Base-by-base conservation (phyloP, 2,888 invertebrate species). In the Andrena camellia region DNA sequence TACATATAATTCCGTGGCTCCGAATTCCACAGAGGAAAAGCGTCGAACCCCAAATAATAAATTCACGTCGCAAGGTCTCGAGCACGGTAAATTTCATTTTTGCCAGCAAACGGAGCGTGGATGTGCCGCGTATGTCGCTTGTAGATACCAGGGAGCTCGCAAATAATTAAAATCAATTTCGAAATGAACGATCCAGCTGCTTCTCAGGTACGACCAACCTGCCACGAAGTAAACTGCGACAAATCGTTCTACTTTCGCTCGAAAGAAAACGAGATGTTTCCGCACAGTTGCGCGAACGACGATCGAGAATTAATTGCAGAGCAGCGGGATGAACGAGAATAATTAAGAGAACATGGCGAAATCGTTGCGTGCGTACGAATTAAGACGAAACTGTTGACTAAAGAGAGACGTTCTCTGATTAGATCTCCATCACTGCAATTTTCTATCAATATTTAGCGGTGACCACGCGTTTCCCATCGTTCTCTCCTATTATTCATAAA, bases 231-330 rank as follows among this genome's bases (percentile, higher is more conserved):
- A 57, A 71, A 48, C 54, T 35, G 17, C 35, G 23, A 42, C 63
- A 50, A 64, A 72, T 59, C 48, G 57, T 20, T 48, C 42, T 48
- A 26, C 57, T 6, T 50, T 63, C 42, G 13, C 42, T 7, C 29
- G 8, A 8, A 31, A 31, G 17, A 35, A 33, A 63, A 77, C 71
- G 52, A 57, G 42, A 33, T 23, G 33, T 70, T 63, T n/a, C 20
- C 70, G 50, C 70, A 63, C 62, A 76, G 52, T 33, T n/a, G 29
- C 29, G 8, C 29, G 8, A 42, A 20, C 52, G 20, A 23, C 42
- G 48, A 63, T 63, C 76, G 31, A 57, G 31, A 20, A 54, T 76
- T 71, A 64, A 76, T 76, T 63, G 63, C 48, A 23, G 31, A 23
- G 8, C 75, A 17, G 33, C n/a, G 60, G n/a, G 59, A 17, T 48